phyloP scores from a whole-genome alignment of 2,888 invertebrate genomes.

The Troilus luridus region DNA sequence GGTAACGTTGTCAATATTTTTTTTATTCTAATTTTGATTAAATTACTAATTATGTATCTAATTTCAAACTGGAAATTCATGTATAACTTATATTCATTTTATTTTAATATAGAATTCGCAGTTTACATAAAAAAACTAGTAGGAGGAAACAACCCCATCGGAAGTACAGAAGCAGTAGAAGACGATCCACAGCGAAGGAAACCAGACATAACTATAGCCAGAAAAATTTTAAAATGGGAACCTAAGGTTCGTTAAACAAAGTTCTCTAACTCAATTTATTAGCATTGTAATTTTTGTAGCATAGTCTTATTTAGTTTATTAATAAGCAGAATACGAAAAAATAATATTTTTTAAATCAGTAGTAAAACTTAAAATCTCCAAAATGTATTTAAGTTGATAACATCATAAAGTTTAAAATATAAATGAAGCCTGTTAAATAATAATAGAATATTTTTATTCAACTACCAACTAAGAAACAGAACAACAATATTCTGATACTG shows the following conservation, averaged over 20 bases:
- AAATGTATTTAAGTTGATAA: no score
- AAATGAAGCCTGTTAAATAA: no score
- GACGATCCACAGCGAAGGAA: conserved; percentile 96
- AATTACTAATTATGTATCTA: neutral
- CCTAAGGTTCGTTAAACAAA: conserved; percentile 78
- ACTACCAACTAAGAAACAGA: no score
- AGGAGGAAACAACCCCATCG: conserved; percentile 88
- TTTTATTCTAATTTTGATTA: neutral
- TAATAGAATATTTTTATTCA: no score
- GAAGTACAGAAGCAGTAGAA: conserved; percentile 87
- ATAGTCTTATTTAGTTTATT: neutral
- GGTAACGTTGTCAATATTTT: conserved; percentile 70
- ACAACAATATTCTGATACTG: no score
- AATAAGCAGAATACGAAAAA: neutral
- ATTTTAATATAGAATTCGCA: conserved; percentile 81
- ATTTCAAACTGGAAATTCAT: neutral
- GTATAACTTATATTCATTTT: conserved; percentile 61
- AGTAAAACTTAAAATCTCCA: neutral
- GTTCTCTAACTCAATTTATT: neutral
- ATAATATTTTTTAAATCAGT: neutral
- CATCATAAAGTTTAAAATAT: no score
- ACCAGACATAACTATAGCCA: conserved; percentile 94
- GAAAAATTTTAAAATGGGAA: conserved; percentile 88
- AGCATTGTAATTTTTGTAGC: neutral
- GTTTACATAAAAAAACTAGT: conserved; percentile 86